Evolutionary conservation across 2,797 vertebrate species (phyloP), one percentile per base, ranked within the genome.

Genomic region (Allobates femoralis): DNA sequence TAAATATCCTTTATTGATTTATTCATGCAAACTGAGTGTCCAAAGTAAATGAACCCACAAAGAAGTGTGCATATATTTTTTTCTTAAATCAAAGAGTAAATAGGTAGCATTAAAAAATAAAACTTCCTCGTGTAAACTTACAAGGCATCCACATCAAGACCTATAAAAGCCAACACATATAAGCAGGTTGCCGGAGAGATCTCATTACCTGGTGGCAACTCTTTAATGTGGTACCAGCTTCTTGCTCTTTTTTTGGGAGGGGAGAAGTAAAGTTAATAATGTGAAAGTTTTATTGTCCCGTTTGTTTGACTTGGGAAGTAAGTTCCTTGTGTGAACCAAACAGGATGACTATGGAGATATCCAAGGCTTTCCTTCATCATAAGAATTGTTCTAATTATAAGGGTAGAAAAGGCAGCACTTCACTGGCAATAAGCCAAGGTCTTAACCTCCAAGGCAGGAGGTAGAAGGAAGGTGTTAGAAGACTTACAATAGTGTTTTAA

Each of bases 301-400:
- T 93, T 90, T 88, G 89, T 89, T 91, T 92, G 84, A 93, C 93
- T 91, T 87, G 94, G 94, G 94, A 91, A 90, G 76, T 91, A 93
- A 94, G 80, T 94, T 95, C 94, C 93, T 95, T 94, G 94, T 93
- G 93, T 90, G 89, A 89, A 92, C 89, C 76, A 6, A 90, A 80
- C 88, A 82, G 85, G 89, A 91, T 91, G 91, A 92, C 88, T 93
- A 93, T 89, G 94, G 92, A 93, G 93, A 92, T 90, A 87, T 85
- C 93, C 89, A 88, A 93, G 94, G 96, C 96, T 96, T 97, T 96
- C 96, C 96, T 97, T 93, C 93, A 90, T 94, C 93, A 94, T 92
- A 93, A 94, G 95, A 95, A 93, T 89, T 92, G 90, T 90, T 93
- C 94, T 94, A 96, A 96, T 97, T 96, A 96, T 92, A 90, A 93